phyloP scores from a whole-genome alignment of 2,888 invertebrate genomes.

The Syrista parreyssii region DNA sequence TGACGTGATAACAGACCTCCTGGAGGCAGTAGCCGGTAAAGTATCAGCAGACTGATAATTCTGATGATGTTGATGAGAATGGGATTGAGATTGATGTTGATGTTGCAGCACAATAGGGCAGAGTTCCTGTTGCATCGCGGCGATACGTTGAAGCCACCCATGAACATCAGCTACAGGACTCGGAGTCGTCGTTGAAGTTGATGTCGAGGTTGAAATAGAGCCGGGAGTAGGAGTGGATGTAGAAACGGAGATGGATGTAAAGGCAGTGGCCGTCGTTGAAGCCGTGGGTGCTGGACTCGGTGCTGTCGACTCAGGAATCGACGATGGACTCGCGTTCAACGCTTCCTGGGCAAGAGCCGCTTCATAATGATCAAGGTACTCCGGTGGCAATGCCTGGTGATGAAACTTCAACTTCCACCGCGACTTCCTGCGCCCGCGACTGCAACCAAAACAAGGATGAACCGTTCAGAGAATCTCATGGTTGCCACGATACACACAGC shows the following conservation, averaged over 20 bases:
- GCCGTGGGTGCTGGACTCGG: conserved; percentile 64
- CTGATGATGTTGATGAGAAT: conserved; percentile 16
- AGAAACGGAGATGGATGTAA: too few species aligned
- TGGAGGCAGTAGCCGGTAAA: conserved; percentile 28
- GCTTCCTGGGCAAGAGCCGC: conserved; percentile 74
- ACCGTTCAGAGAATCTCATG: not conserved
- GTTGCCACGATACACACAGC: not conserved
- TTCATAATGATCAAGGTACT: conserved; percentile 83
- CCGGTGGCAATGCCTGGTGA: conserved; percentile 82
- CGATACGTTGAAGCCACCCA: conserved; percentile 80
- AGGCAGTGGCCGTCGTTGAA: conserved; percentile 45
- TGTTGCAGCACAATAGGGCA: conserved; percentile 36
- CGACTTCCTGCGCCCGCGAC: conserved; percentile 72
- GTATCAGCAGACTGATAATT: not conserved
- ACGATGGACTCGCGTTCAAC: conserved; percentile 48
- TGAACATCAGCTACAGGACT: conserved; percentile 62
- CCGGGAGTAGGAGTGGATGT: conserved; percentile 26
- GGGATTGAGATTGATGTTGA: conserved; percentile 10
- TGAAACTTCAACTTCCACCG: conserved; percentile 83
- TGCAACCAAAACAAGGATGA: conserved; percentile 29
- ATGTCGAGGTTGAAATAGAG: conserved; percentile 37
- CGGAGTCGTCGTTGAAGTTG: conserved; percentile 34
- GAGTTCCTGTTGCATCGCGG: conserved; percentile 76
- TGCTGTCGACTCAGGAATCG: conserved; percentile 46
- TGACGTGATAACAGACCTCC: conserved; percentile 60